phyloP scores from a whole-genome alignment of 2,113 vertebrate species.

The zebrafish (Danio rerio) region DNA sequence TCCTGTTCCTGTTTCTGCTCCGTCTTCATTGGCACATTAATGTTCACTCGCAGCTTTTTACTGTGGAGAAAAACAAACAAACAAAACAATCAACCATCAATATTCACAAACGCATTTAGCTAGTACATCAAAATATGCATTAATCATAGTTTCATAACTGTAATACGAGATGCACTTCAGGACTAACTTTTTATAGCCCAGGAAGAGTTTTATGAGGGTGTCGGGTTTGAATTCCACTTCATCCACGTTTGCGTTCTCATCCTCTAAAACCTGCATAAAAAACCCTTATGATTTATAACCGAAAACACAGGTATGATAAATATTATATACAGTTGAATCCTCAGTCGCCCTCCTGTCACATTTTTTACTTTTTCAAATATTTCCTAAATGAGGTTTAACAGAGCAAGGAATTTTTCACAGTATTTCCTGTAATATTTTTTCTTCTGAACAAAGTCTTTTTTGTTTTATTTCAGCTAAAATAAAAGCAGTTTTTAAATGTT shows the following conservation, averaged over 20 bases:
- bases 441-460: no score
- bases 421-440: no score
- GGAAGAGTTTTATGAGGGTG: constrained; percentile 96
- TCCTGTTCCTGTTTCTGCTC: constrained; percentile 99
- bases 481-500: no score
- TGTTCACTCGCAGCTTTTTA: constrained; percentile 98
- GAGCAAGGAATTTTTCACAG: no score
- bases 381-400: no score
- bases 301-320: background rate
- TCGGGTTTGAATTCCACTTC: constrained; percentile 97
- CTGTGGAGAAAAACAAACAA: constrained; percentile 65
- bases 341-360: no score
- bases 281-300: background rate
- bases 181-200: constrained; percentile 98
- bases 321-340: no score
- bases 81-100: background rate
- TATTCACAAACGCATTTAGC: no score
- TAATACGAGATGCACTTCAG: background rate
- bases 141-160: background rate
- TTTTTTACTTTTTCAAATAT: no score
- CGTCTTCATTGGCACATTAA: constrained; percentile 99
- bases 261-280: constrained; percentile 88
- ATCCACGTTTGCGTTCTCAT: constrained; percentile 97
- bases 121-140: no score
- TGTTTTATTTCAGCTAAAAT: no score